phyloP scores from a whole-genome alignment of 2,888 invertebrate species.

The Baronia brevicornis region DNA sequence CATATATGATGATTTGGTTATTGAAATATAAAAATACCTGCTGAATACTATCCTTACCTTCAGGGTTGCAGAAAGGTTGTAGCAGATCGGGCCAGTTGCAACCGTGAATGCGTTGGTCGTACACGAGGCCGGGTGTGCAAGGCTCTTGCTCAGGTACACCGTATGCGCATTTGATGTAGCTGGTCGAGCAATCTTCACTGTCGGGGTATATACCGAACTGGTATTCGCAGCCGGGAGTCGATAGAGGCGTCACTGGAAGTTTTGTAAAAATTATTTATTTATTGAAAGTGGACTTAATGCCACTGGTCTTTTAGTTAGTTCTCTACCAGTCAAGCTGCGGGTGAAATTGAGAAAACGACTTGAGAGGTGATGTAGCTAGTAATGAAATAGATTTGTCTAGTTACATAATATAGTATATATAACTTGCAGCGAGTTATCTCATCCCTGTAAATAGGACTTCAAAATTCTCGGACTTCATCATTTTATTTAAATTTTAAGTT shows the following conservation, averaged over 20 bases:
- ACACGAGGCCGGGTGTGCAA: constrained; percentile 91
- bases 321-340: too few species aligned
- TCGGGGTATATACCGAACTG: constrained; percentile 93
- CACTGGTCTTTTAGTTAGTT: too few species aligned
- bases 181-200: constrained; percentile 86
- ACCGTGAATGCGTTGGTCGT: constrained; percentile 89
- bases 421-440: too few species aligned
- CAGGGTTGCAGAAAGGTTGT: constrained; percentile 90
- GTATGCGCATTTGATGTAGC: constrained; percentile 89
- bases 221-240: constrained; percentile 89
- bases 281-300: too few species aligned
- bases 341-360: too few species aligned
- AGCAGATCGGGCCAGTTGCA: constrained; percentile 97
- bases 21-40: not conserved
- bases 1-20: constrained; percentile 1
- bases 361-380: too few species aligned
- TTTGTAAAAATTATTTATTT: too few species aligned
- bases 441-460: too few species aligned
- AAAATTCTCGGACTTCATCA: too few species aligned
- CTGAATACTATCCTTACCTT: constrained; percentile 73
- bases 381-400: too few species aligned
- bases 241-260: constrained; percentile 83
- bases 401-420: too few species aligned
- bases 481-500: not conserved
- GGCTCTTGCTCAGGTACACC: constrained; percentile 87